Evolutionary conservation across 2,888 invertebrate species (phyloP), one percentile per base, ranked within the genome.

Genomic region (Synergus laeviventris): DNA sequence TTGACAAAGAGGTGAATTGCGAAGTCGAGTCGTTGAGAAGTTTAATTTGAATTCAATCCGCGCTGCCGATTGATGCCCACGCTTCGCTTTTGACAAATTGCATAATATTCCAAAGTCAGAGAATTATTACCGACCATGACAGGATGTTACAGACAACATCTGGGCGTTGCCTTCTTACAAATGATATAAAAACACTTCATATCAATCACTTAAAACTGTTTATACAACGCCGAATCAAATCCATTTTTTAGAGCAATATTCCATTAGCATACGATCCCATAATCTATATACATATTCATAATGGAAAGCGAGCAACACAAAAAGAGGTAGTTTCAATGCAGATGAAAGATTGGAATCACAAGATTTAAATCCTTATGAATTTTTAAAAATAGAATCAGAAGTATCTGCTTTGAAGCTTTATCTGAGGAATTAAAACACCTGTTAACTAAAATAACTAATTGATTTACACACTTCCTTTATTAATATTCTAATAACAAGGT

Each of bases 11-110:
- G 42, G 39, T 60, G 74, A 74, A 61, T 74, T 60, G 49, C 74
- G 77, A 75, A 74, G 75, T 39, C 74, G 49, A 75, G 60, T 62
- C 45, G 18, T 36, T 24, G 42, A 75, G 21, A 74, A 56, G 56
- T 64, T 76, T 74, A 77, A 81, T 81, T 76, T 80, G 74, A 81
- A 81, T 80, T 80, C 81, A 74, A 78, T 78, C 56, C 76, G 59
- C 77, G 74, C 59, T 76, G n/a, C 78, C 38, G 76, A 70, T 76
- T 60, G 60, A 62, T 56, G 45, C 70, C 74, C 49, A 62, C 61
- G 64, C 54, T 73, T 75, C 73, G 77, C 75, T 73, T 74, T 78
- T 59, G 73, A 70, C 18, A 75, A 76, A 66, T 81, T 81, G 73
- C 78, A 77, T 76, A 79, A 81, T 73, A 39, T 62, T 16, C 42